These are phyloP conservation scores for Drosophila formosana DNA, from an alignment of 2,888 invertebrate genomes.

Conservation along the genomic window DNA sequence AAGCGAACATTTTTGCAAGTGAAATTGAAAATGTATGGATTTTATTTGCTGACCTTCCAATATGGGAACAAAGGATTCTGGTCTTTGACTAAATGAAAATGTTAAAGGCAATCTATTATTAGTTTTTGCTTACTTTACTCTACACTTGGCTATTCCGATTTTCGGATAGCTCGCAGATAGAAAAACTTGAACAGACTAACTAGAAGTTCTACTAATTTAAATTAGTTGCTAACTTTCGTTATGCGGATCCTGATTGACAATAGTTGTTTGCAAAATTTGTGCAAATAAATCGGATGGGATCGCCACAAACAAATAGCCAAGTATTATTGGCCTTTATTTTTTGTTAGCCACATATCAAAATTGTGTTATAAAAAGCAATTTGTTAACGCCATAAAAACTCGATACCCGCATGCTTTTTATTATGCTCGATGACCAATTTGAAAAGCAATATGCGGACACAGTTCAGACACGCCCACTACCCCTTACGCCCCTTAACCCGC, in stretches of 20 bases:
- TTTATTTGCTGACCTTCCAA: conserved; percentile 21
- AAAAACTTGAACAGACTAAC: background rate
- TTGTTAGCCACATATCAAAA: conserved; percentile 53
- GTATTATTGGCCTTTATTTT: conserved; percentile 43
- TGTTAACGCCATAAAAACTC: conserved; percentile 75
- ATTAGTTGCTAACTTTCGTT: background rate
- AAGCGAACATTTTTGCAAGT: conserved; percentile 17
- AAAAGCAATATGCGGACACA: conserved; percentile 69
- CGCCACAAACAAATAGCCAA: conserved; percentile 52
- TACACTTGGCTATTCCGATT: background rate
- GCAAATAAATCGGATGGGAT: conserved; percentile 24
- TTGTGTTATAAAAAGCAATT: conserved; percentile 79
- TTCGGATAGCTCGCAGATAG: background rate
- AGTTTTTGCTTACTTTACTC: background rate
- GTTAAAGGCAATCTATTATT: conserved; percentile 6
- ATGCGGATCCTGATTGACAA: conserved; percentile 5
- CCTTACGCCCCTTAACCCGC: background rate
- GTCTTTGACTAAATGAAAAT: background rate
- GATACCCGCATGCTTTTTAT: conserved; percentile 66
- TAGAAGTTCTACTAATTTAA: background rate
- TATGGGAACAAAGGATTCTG: conserved; percentile 8
- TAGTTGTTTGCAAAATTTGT: conserved; percentile 23
- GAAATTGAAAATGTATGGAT: conserved; percentile 29
- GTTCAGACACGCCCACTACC: conserved; percentile 12
- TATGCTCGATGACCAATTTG: conserved; percentile 74